Evolutionary conservation across 1,140 invertebrate genomes (phyloP), one percentile per base, ranked within the genome.

Genomic region (Nasonia longicornis): DNA sequence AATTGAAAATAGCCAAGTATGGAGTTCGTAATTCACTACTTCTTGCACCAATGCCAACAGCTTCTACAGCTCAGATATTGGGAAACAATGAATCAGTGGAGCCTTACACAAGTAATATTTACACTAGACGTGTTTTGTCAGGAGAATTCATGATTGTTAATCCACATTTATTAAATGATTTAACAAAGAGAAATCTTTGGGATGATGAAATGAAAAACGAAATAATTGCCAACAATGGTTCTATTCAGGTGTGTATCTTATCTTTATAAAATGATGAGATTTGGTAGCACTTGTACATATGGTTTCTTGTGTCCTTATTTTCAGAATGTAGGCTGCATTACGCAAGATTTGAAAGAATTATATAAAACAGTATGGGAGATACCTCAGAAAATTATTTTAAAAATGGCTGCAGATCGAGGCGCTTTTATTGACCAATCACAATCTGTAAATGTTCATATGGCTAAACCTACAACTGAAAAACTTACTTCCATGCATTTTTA

Each of bases 291-390:
- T 74, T 79, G 10, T 22, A 22, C 38, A 64, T 64, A 64, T 22
- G 8, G 63, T 52, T 84, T 82, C 26, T 84, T 86, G 77, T 80
- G 63, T 52, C 83, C 79, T 84, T 85, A 78, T 80, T 86, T 89
- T 64, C 86, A 99, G 93, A 94, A 95, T 83, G 97, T 99, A 85
- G 93, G 94, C 26, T 91, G 91, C 64, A 98, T 99, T 87, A 98
- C 98, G 0, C 92, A 95, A 82, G 93, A 99, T 80, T 91, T 99
- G 16, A 97, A 98, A 88, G 93, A 93, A 11, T 92, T 99, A 7
- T 99, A 99, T 89, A 98, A 98, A 91, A 99, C 98, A 3, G 98
- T 99, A 0, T 99, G 98, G 99, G 99, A 99, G 91, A 97, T 99
- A 76, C 95, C 97, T 0, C 98, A 99, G 81, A 98, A 98, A 88